Conservation (phyloP, 2,113 vertebrate genomes). For the Scomber japonicus region DNA sequence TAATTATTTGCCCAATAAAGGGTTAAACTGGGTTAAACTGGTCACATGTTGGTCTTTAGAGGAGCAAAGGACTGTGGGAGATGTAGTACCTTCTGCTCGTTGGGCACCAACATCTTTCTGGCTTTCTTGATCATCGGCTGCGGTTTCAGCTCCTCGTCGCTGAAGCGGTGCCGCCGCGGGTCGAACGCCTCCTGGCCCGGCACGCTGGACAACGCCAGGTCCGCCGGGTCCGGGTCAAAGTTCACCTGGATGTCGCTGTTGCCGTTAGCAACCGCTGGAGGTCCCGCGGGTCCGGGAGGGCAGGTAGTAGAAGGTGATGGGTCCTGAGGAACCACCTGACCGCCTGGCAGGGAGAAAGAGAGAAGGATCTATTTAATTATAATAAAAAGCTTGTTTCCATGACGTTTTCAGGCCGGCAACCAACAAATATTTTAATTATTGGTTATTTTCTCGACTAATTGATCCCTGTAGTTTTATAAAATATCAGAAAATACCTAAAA, state of each 20-base stretch:
- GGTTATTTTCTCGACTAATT: too few species aligned
- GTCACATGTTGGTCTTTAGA: too few species aligned
- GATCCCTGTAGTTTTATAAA: too few species aligned
- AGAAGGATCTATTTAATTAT: too few species aligned
- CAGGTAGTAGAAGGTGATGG: constrained; percentile 77
- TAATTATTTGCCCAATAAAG: too few species aligned
- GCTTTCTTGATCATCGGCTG: constrained; percentile 93
- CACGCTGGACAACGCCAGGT: constrained; percentile 92
- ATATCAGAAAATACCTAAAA: too few species aligned
- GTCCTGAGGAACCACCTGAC: constrained; percentile 81
- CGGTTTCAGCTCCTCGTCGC: constrained; percentile 90
- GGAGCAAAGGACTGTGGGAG: constrained; percentile 61
- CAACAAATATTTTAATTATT: too few species aligned
- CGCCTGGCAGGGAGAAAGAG: constrained; percentile 60
- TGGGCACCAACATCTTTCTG: constrained; percentile 91
- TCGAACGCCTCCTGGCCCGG: constrained; percentile 94
- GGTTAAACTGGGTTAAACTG: too few species aligned
- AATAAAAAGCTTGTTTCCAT: too few species aligned
- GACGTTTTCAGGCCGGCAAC: too few species aligned
- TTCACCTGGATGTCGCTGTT: constrained; percentile 88
- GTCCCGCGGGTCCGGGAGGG: constrained; percentile 66
- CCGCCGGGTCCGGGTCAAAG: constrained; percentile 93
- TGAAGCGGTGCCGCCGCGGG: constrained; percentile 90
- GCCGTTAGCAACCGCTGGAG: constrained; percentile 68
- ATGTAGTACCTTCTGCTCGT: constrained; percentile 91